Evolutionary conservation across 1,140 invertebrate genomes (phyloP), one percentile per base, ranked within the genome.

Genomic region (Rhizoglyphus robini): DNA sequence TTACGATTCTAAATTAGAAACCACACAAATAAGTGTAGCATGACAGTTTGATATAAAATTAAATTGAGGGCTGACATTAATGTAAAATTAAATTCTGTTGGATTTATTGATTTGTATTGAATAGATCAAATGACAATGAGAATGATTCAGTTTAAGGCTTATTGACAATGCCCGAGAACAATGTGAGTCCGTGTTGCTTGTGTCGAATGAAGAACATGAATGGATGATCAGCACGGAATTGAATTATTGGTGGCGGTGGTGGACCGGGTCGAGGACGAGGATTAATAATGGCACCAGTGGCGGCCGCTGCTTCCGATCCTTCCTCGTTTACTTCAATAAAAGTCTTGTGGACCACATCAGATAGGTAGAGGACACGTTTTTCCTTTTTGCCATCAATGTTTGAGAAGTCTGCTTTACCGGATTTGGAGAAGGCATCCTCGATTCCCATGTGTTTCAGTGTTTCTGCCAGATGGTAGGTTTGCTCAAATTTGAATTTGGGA

Each of bases 201-300:
- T 88, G 82, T 63, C 82, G 77, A n/a, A 89, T 82, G 65, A 83
- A 80, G 73, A 87, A 87, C 0, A 86, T 34, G 71, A 88, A 88
- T 2, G 86, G 86, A 68, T 81, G 81, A 71, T 88, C 79, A 4
- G 81, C 81, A 8, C 82, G 81, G 74, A 94, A 94, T 30, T 23
- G n/a, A 15, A 5, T 64, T n/a, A n/a, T n/a, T n/a, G n/a, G n/a
- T n/a, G n/a, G n/a, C 20, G 57, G 63, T 8, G 29, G 38, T 13
- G 54, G 25, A 2, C 30, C 5, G 15, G 34, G 65, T 27, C 4
- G 15, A 23, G 23, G n/a, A 27, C 18, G n/a, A 4, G 23, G 20
- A 15, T 20, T 34, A 18, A 65, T 27, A 4, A n/a, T 32, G 15
- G 65, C 36, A 8, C 4, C 25, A 8, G 75, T 74, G 4, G 73